Evolutionary conservation across 2,888 invertebrate genomes (phyloP).

Genomic region (Acanthococcus lagerstroemiae): DNA sequence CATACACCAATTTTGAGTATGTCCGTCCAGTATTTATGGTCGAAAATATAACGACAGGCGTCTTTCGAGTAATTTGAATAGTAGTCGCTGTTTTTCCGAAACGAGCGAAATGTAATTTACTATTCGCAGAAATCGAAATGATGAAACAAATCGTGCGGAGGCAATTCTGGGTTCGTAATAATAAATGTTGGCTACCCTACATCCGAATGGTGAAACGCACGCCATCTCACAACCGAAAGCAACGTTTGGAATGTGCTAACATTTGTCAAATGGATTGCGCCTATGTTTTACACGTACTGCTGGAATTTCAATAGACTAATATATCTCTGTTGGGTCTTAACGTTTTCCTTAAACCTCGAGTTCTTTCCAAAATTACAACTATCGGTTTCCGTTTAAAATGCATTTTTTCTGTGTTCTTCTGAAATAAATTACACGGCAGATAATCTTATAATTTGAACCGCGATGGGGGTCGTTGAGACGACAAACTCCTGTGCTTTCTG

Average conservation of each 20-base stretch:
- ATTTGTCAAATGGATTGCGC: constrained; percentile 28
- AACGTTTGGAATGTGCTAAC: constrained; percentile 28
- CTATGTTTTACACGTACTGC: constrained; percentile 25
- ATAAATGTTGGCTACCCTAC: constrained; percentile 28
- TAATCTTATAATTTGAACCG: no score
- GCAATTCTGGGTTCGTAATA: constrained; percentile 28
- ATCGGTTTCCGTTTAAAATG: not conserved
- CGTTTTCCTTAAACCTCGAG: constrained; percentile 13
- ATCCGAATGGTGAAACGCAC: constrained; percentile 21
- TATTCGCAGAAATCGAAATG: constrained; percentile 28
- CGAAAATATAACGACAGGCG: no score
- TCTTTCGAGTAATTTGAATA: no score
- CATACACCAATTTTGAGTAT: no score
- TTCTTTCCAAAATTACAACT: not conserved
- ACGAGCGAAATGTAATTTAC: constrained; percentile 25
- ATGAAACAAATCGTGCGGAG: constrained; percentile 28
- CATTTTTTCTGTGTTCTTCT: no score
- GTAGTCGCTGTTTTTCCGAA: no score
- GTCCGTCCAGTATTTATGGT: no score
- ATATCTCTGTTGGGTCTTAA: constrained; percentile 19
- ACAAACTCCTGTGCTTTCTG: no score
- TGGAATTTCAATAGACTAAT: constrained; percentile 30
- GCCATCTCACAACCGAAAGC: constrained; percentile 16
- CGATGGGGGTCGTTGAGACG: no score
- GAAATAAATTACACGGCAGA: no score